These are phyloP conservation scores for Otolemur garnettii DNA, from an alignment of 2,113 vertebrate genomes.

Conservation along the genomic window DNA sequence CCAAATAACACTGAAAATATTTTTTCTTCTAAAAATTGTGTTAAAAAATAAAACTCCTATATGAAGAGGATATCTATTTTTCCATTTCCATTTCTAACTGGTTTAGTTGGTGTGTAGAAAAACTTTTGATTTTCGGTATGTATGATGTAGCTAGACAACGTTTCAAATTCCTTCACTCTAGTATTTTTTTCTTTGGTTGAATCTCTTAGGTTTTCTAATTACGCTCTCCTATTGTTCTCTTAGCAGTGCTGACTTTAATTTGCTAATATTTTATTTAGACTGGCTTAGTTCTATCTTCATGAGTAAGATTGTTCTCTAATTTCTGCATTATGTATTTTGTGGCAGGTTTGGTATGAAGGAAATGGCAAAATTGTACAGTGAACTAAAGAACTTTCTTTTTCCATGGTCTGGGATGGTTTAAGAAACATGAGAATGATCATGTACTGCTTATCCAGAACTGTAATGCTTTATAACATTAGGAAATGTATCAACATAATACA, in stretches of 20 bases:
- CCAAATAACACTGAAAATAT: not conserved
- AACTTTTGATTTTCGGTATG: not conserved
- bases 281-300: not conserved
- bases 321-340: not conserved
- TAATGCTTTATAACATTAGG: not conserved
- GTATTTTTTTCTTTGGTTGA: not conserved
- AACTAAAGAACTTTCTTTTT: not conserved
- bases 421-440: not conserved
- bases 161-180: not conserved
- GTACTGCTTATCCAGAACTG: not conserved
- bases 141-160: not conserved
- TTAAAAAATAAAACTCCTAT: not conserved
- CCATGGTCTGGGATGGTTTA: not conserved
- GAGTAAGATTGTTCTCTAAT: not conserved
- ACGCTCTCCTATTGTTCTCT: not conserved
- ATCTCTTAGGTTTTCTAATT: not conserved
- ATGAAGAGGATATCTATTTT: not conserved
- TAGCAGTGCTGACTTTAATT: conserved; percentile 13
- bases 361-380: not conserved
- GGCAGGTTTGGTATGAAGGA: not conserved
- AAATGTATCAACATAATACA: not conserved
- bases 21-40: not conserved
- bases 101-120: not conserved
- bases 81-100: not conserved
- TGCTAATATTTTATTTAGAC: conserved; percentile 52